These are phyloP conservation scores for Drosophila paucipuncta DNA, from an alignment of 2,888 invertebrate genomes.

Conservation along the genomic window DNA sequence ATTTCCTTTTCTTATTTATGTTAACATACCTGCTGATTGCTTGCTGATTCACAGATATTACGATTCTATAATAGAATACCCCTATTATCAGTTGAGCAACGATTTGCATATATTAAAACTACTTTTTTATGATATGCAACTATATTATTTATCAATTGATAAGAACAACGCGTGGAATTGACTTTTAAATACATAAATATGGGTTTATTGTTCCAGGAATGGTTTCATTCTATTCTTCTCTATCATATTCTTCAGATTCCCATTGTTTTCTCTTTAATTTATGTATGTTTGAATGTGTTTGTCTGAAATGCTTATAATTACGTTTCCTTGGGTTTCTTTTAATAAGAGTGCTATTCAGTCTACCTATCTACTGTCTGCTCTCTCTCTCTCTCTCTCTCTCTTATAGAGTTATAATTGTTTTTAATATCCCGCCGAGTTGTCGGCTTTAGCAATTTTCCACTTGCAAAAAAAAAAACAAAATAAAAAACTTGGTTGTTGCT, in stretches of 20 bases:
- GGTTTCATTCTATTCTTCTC: background rate
- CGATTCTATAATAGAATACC: background rate
- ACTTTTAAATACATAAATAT: background rate
- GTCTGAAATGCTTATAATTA: background rate
- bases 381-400: background rate
- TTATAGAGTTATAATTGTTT: constrained; percentile 49
- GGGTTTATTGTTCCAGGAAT: background rate
- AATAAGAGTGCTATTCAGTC: background rate
- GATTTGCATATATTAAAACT: background rate
- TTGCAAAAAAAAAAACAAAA: constrained; percentile 3
- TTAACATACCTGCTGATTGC: constrained; percentile 8
- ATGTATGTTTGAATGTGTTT: background rate
- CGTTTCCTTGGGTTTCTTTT: background rate
- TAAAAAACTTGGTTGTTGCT: constrained; percentile 23
- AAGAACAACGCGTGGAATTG: background rate
- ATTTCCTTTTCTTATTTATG: constrained; percentile 4
- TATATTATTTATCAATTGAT: constrained; percentile 20
- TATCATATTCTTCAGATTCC: background rate
- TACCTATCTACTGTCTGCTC: background rate
- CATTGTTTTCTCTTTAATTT: background rate
- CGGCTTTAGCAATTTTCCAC: constrained; percentile 56
- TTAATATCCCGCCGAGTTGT: constrained; percentile 46
- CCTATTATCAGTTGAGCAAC: constrained; percentile 17
- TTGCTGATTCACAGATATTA: constrained; percentile 27
- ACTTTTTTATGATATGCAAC: background rate